Conservation (phyloP, 35 echinoderm and acorn worm species). For the Amphiura filiformis region DNA sequence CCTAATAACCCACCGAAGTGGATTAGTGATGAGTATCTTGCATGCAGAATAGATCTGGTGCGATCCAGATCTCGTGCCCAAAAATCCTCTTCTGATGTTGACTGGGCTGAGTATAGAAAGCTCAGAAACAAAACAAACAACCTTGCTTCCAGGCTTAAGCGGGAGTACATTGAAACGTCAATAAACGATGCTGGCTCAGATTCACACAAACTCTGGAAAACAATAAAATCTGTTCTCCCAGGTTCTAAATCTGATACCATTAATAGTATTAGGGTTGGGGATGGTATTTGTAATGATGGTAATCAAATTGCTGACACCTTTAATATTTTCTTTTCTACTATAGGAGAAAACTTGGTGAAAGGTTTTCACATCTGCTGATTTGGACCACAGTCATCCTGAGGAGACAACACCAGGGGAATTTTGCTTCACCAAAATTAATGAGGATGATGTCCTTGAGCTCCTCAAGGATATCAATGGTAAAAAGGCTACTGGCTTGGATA, state of each 20-base stretch:
- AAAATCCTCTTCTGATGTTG: background rate
- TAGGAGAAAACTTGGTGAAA: background rate
- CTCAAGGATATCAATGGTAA: background rate
- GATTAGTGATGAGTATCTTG: slow-evolving; percentile 10
- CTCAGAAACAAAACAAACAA: background rate
- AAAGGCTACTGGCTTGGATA: slow-evolving; percentile 16
- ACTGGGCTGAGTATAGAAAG: background rate
- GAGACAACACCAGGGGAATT: background rate
- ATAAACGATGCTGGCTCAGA: background rate
- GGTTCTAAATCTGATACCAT: background rate
- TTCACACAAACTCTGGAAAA: background rate
- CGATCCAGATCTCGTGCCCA: background rate
- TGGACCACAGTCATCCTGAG: too few species aligned
- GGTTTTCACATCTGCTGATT: background rate
- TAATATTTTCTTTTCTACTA: background rate
- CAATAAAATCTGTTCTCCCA: background rate
- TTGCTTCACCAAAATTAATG: background rate
- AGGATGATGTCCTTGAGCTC: background rate
- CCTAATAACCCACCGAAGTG: background rate
- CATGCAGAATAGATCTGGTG: background rate
- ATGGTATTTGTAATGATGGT: background rate
- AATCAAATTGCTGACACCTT: background rate
- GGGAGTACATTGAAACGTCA: background rate
- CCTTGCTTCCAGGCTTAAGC: background rate
- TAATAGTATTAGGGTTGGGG: background rate